A percentile compares a stretch with the other conserved stretches of the same genome.
Conservation (phyloP, 1,140 invertebrate species). For the Heliconius melpomene region DNA sequence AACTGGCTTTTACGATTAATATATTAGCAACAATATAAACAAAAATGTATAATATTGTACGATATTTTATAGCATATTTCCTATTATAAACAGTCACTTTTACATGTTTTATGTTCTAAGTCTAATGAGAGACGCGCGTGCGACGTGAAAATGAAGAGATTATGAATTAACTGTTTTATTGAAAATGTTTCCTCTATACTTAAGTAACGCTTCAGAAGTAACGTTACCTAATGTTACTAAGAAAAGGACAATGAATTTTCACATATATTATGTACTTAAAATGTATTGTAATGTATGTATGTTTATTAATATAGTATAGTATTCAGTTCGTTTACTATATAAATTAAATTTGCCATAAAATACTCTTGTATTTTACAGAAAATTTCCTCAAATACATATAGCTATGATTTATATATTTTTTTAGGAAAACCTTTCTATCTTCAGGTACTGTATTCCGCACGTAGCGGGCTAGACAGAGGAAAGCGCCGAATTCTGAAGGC, state of each 20-base stretch:
- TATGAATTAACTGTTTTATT: constrained; percentile 31
- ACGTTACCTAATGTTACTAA: constrained; percentile 10
- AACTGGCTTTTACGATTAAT: too few species aligned
- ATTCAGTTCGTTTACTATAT: too few species aligned
- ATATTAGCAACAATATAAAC: neutral
- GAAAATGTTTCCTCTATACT: constrained; percentile 24
- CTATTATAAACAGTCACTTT: neutral
- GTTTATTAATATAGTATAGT: neutral
- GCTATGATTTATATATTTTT: too few species aligned
- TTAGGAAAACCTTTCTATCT: too few species aligned
- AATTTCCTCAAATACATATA: too few species aligned
- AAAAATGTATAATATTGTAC: neutral
- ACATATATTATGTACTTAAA: neutral
- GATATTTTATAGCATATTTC: neutral
- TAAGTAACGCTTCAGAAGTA: constrained; percentile 10
- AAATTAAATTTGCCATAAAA: too few species aligned
- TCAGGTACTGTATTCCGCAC: too few species aligned
- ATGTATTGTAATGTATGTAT: neutral
- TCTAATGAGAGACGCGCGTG: constrained; percentile 27
- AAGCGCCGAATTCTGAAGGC: too few species aligned
- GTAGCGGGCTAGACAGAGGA: too few species aligned
- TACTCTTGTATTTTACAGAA: too few species aligned
- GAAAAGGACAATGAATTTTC: neutral
- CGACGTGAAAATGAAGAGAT: constrained; percentile 18
- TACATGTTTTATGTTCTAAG: neutral